A percentile compares a stretch with the other conserved stretches of the same genome.
These are phyloP conservation scores for Allacma fusca DNA, from an alignment of 2,888 invertebrate genomes.

Conservation along the genomic window DNA sequence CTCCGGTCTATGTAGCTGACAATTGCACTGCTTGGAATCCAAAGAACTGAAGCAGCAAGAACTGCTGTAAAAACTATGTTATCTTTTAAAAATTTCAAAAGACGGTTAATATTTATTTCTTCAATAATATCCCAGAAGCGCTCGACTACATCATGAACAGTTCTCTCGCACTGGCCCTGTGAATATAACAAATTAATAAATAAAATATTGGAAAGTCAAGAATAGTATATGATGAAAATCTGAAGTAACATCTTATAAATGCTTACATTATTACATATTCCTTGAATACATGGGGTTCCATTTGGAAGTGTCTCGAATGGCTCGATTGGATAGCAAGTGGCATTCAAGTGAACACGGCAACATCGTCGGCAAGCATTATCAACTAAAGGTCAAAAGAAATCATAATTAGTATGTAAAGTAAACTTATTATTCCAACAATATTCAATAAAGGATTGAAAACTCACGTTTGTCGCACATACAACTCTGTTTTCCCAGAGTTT, in stretches of 20 bases:
- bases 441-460: constrained; percentile 59
- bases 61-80: constrained; percentile 95
- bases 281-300: constrained; percentile 95
- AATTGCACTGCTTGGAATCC: constrained; percentile 77
- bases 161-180: constrained; percentile 92
- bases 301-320: constrained; percentile 88
- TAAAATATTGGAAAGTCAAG: not conserved
- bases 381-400: constrained; percentile 68
- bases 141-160: constrained; percentile 93
- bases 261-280: constrained; percentile 89
- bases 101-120: constrained; percentile 93
- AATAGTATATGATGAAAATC: no score
- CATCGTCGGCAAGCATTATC: constrained; percentile 93
- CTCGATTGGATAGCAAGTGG: constrained; percentile 89
- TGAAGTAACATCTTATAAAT: no score
- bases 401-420: not conserved
- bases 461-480: constrained; percentile 95
- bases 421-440: not conserved
- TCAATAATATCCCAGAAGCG: constrained; percentile 98
- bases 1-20: constrained; percentile 58
- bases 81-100: constrained; percentile 85
- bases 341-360: constrained; percentile 88
- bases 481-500: constrained; percentile 89
- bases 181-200: constrained; percentile 55
- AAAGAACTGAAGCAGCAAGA: constrained; percentile 86